Evolutionary conservation across 2,797 vertebrate genomes (phyloP), one percentile per base, ranked within the genome.

Genomic region (Saxicola maurus): DNA sequence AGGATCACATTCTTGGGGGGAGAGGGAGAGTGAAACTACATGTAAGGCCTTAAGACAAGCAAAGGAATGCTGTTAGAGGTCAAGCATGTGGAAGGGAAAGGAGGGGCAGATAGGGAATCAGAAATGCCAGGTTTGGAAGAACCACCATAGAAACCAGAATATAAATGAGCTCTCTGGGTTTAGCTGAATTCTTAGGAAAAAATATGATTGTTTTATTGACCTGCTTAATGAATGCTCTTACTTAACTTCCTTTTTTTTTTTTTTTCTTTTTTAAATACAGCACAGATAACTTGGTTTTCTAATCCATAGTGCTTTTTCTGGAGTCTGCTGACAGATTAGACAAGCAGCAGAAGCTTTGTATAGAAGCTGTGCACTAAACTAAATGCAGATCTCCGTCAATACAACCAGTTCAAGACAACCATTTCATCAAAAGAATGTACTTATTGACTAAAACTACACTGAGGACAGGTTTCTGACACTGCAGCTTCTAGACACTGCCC

Each of bases 1-100:
- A 93, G 86, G 67, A 95, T 89, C 85, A 79, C 94, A 94, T 95
- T 95, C 95, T 88, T 95, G 28, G 52, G 79, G 73, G 33, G 46
- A 89, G 69, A 94, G 76, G 56, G 71, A 93, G 87, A 92, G 68
- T 74, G 57, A 90, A 94, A 87, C 1, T 42, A 84, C 80, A 91
- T 86, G 88, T 61, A 90, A 95, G 83, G 52, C 77, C 76, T 90
- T 91, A 89, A 94, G 92, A 93, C 86, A 90, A 95, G 87, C 4
- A 6, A 75, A 95, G 73, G 94, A 95, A 97, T 93, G 86, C 72
- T 91, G 79, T 61, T 89, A 92, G 89, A 95, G 92, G 92, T 95
- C 94, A 96, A 94, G 49, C 61, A 75, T 48, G 87, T 57, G 82
- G 66, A 89, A 94, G 35, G 40, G 82, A 86, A 82, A 86, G 90